Conservation (phyloP, 2,113 vertebrate species). For the Excalfactoria chinensis region DNA sequence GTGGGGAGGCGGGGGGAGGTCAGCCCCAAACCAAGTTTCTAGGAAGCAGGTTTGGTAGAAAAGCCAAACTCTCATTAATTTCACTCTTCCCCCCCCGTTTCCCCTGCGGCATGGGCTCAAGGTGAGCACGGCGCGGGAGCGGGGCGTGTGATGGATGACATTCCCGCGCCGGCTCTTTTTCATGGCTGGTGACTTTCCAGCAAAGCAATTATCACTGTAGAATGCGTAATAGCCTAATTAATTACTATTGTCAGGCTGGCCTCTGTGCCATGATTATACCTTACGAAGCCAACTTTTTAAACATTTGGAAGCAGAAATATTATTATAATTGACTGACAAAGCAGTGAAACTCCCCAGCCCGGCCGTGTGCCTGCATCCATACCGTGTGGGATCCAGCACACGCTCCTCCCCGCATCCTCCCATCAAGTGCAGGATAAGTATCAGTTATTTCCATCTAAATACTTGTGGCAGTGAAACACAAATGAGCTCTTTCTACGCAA, state of each 20-base stretch:
- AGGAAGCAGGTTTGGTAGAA: neutral
- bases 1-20: no score
- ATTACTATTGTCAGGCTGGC: conserved; percentile 98
- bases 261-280: conserved; percentile 94
- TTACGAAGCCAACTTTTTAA: conserved; percentile 88
- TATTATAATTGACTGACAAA: conserved; percentile 82
- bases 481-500: conserved; percentile 51
- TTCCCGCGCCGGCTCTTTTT: conserved; percentile 83
- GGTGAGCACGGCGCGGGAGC: conserved; percentile 83
- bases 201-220: conserved; percentile 99
- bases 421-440: conserved; percentile 57
- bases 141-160: conserved; percentile 90
- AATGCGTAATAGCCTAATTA: conserved; percentile 99
- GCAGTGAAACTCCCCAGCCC: conserved; percentile 55
- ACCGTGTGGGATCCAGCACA: conserved; percentile 16
- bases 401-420: conserved; percentile 37
- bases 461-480: conserved; percentile 45
- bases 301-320: conserved; percentile 84
- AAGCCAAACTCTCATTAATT: conserved; percentile 14
- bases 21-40: neutral
- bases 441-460: conserved; percentile 72
- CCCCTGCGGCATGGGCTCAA: conserved; percentile 78
- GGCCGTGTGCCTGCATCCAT: neutral
- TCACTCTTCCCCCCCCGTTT: neutral
- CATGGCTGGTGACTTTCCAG: conserved; percentile 98